These are phyloP conservation scores for Gnatocerus cornutus DNA, from an alignment of 2,888 invertebrate genomes.

Conservation along the genomic window DNA sequence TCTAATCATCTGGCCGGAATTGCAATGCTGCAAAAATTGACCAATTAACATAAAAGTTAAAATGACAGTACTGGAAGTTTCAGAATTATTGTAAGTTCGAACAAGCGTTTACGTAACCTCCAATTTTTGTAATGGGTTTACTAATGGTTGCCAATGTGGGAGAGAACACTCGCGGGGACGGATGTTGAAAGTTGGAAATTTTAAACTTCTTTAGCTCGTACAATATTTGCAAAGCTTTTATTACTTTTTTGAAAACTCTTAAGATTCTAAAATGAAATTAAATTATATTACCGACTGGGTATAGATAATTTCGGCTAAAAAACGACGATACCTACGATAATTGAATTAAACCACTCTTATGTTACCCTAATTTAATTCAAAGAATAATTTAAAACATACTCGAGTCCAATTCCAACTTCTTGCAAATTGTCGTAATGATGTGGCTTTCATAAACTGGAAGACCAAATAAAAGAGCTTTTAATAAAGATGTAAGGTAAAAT, in stretches of 20 bases:
- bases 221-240: too few relatives aligned
- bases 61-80: constrained; percentile 7
- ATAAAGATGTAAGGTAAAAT: not conserved
- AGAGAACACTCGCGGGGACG: too few relatives aligned
- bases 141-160: not conserved
- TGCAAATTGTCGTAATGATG: not conserved
- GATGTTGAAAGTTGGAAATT: not conserved
- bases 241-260: too few relatives aligned
- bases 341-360: too few relatives aligned
- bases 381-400: too few relatives aligned
- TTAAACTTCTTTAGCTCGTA: too few relatives aligned
- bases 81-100: constrained; percentile 9
- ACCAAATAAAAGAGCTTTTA: not conserved
- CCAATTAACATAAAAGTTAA: constrained; percentile 21
- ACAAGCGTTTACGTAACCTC: not conserved
- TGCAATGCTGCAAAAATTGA: not conserved
- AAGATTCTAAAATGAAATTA: too few relatives aligned
- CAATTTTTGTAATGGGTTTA: constrained; percentile 2
- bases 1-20: not conserved
- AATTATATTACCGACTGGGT: too few relatives aligned
- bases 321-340: too few relatives aligned
- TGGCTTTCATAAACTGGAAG: not conserved
- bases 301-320: too few relatives aligned
- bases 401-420: too few relatives aligned
- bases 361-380: too few relatives aligned